Conservation (phyloP, 2,888 invertebrate species). For the Dynastes hyllus region DNA sequence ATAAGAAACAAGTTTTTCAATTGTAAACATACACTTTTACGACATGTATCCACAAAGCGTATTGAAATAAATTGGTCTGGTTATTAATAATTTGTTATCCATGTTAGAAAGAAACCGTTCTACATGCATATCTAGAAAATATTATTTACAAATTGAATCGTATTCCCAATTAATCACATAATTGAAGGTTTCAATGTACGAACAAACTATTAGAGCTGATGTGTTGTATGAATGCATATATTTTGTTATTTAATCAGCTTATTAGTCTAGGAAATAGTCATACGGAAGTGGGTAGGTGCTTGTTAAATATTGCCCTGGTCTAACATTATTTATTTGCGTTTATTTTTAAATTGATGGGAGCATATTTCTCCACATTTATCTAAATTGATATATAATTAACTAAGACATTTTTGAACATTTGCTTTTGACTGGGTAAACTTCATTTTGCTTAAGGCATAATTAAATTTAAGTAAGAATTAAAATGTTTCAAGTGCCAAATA, state of each 20-base stretch:
- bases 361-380: too few species aligned
- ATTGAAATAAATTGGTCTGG: not conserved
- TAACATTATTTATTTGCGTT: too few species aligned
- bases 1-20: conserved; percentile 25
- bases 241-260: not conserved
- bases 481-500: too few species aligned
- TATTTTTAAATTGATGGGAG: too few species aligned
- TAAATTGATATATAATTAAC: too few species aligned
- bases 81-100: not conserved
- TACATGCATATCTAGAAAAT: not conserved
- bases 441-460: too few species aligned
- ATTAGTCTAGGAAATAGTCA: too few species aligned
- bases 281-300: too few species aligned
- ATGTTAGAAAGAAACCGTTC: conserved; percentile 19
- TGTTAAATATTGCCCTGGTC: too few species aligned
- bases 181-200: not conserved
- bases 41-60: not conserved
- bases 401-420: too few species aligned
- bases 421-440: too few species aligned
- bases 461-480: too few species aligned
- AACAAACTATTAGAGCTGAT: not conserved
- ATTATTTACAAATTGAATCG: conserved; percentile 10
- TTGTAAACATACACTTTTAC: conserved; percentile 15
- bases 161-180: conserved; percentile 2
- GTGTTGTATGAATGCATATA: not conserved